These are phyloP conservation scores for Diprion similis DNA, from an alignment of 1,140 invertebrate species.

Conservation along the genomic window DNA sequence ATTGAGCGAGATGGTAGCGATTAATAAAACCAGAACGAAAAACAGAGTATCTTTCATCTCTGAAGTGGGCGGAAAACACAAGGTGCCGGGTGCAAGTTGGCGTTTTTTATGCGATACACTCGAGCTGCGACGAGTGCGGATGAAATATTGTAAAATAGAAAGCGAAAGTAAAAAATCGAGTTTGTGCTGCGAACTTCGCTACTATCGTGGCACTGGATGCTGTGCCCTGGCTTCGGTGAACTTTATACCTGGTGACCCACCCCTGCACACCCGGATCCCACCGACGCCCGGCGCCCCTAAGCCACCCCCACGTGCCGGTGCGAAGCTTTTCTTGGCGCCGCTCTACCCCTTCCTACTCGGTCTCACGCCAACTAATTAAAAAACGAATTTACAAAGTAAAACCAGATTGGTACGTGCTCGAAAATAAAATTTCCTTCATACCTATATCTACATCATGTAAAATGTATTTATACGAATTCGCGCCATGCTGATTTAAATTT, in stretches of 20 bases:
- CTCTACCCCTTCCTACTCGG: background rate
- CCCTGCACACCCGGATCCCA: conserved; percentile 9
- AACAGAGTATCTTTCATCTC: conserved; percentile 36
- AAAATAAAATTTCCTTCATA: background rate
- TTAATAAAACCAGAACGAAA: conserved; percentile 33
- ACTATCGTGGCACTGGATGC: background rate
- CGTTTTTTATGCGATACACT: background rate
- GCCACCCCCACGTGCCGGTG: background rate
- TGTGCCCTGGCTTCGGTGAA: conserved; percentile 4
- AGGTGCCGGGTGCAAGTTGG: background rate
- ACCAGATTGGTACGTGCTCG: conserved; percentile 8
- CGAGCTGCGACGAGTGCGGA: no score
- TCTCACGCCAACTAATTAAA: conserved; percentile 25
- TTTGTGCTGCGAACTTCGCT: background rate
- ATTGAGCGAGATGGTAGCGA: conserved; percentile 37
- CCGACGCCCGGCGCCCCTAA: conserved; percentile 1
- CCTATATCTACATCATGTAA: background rate
- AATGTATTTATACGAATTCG: no score
- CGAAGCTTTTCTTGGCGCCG: conserved; percentile 20
- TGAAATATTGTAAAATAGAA: no score
- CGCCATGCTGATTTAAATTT: no score
- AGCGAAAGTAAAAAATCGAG: no score
- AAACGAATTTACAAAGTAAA: conserved; percentile 6
- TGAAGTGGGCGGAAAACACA: background rate
- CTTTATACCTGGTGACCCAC: conserved; percentile 8